Evolutionary conservation across 1,140 invertebrate species (phyloP).

Genomic region (Ceratina australensis): DNA sequence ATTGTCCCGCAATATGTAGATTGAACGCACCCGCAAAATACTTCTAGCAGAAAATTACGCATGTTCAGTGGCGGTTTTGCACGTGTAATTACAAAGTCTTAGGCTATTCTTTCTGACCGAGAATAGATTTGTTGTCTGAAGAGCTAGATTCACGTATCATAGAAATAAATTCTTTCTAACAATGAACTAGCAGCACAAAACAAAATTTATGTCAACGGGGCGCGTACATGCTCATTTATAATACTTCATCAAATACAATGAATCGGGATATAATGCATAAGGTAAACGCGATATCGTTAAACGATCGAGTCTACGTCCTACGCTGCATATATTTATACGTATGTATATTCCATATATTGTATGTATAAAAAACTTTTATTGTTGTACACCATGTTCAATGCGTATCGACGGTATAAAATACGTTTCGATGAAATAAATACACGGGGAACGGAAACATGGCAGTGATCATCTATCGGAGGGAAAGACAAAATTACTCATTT

Average conservation of each 20-base stretch:
- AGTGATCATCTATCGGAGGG: slow-evolving; percentile 45
- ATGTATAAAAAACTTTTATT: slow-evolving; percentile 32
- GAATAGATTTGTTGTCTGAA: no score
- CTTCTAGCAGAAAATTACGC: no score
- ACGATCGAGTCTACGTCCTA: slow-evolving; percentile 24
- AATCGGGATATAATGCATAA: background rate
- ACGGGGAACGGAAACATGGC: slow-evolving; percentile 39
- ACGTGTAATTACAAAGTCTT: no score
- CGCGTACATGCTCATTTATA: no score
- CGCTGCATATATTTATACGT: slow-evolving; percentile 34
- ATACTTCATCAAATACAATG: slow-evolving; percentile 22
- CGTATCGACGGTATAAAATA: slow-evolving; percentile 54
- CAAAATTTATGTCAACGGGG: no score
- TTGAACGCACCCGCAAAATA: no score
- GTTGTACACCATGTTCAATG: slow-evolving; percentile 36
- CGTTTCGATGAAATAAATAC: slow-evolving; percentile 53
- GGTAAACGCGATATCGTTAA: slow-evolving; percentile 16
- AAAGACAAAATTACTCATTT: background rate
- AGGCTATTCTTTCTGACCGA: no score
- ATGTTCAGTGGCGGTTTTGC: no score
- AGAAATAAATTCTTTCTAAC: no score
- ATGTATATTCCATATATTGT: slow-evolving; percentile 34
- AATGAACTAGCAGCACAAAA: no score
- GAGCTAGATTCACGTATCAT: no score
- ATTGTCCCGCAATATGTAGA: no score